These are phyloP conservation scores for Corythornis madagascariensis DNA, from an alignment of 2,113 vertebrate genomes.

Conservation along the genomic window DNA sequence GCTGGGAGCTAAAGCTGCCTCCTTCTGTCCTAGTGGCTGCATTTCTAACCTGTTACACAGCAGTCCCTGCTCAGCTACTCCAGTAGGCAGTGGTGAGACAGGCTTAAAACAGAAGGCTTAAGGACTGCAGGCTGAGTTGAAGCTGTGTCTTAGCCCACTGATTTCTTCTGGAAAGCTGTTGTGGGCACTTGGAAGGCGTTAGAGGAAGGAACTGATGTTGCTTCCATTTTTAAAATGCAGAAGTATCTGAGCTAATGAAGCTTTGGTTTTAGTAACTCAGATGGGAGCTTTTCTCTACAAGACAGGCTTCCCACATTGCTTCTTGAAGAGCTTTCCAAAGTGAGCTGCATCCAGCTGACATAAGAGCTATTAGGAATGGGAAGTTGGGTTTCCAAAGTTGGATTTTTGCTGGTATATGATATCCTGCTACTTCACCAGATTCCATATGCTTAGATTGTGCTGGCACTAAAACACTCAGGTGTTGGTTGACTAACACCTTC, in stretches of 20 bases:
- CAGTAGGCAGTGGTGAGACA: neutral
- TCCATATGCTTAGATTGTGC: neutral
- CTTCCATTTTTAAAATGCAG: neutral
- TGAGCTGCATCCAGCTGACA: neutral
- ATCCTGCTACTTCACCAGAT: neutral
- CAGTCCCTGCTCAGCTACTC: neutral
- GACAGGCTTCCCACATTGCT: neutral
- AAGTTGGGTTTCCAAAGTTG: neutral
- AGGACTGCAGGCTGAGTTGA: neutral
- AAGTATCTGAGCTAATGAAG: neutral
- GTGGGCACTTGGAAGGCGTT: neutral
- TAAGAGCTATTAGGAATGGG: neutral
- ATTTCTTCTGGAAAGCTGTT: neutral
- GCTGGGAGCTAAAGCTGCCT: neutral
- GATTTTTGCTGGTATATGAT: neutral
- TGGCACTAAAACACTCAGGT: neutral
- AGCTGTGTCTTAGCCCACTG: neutral
- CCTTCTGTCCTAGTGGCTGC: neutral
- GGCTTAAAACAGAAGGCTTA: neutral
- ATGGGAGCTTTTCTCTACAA: neutral
- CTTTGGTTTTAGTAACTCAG: neutral
- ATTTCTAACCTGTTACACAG: neutral
- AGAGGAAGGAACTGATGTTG: neutral
- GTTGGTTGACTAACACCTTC: neutral
- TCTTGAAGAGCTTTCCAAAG: neutral